Conservation (phyloP, 2,797 vertebrate genomes). For the Cygnus olor region DNA sequence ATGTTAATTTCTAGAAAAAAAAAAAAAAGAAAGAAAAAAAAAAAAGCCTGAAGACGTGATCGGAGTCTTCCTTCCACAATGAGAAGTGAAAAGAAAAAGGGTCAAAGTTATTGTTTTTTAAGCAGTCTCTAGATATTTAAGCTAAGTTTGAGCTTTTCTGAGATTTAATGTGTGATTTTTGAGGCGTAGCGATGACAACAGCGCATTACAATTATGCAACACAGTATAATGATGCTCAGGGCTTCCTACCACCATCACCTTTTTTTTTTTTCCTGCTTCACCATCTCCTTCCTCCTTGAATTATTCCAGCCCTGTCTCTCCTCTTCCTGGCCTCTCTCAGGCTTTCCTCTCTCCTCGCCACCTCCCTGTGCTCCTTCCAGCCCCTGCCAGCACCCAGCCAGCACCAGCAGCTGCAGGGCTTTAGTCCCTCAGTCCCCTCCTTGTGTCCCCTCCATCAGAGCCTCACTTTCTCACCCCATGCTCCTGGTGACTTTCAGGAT, state of each 20-base stretch:
- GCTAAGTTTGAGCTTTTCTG: background rate
- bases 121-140: background rate
- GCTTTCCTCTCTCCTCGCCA: background rate
- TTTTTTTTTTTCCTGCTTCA: background rate
- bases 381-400: background rate
- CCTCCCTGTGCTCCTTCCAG: background rate
- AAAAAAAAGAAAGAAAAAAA: background rate
- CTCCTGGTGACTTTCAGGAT: background rate
- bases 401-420: background rate
- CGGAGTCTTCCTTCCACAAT: background rate
- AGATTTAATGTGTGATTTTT: background rate
- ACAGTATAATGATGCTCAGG: background rate
- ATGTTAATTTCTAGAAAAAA: constrained; percentile 3
- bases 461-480: background rate
- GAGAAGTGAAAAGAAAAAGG: background rate
- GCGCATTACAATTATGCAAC: accelerated
- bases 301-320: background rate
- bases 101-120: background rate
- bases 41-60: background rate
- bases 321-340: background rate
- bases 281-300: background rate
- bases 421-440: background rate
- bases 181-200: background rate
- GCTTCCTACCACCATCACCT: background rate
- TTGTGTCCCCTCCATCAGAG: accelerated